Evolutionary conservation across 2,888 invertebrate genomes (phyloP), one percentile per base, ranked within the genome.

Genomic region (Thereva unica): DNA sequence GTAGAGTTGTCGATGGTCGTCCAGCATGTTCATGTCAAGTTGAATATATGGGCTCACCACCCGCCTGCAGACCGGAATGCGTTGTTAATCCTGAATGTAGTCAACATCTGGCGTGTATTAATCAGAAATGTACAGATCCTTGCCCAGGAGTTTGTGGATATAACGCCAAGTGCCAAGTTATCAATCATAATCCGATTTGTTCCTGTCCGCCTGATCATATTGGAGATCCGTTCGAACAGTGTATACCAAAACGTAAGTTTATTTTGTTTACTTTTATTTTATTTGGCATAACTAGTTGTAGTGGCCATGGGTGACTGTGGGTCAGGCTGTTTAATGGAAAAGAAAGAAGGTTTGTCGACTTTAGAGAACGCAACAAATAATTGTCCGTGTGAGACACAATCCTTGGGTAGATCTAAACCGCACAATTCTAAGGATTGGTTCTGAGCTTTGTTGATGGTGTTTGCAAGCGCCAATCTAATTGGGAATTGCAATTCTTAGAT

Each of bases 151-250:
- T 88, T 67, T 92, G 92, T 75, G 92, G 92, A 61, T 82, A 85
- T 64, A 88, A 91, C 76, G 90, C 92, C 45, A 83, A 87, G 74
- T 93, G 93, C 76, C 88, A 87, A 82, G 90, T 91, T 59, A 86
- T 90, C 55, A 89, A 89, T 75, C 92, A 93, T 77, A 90, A 89
- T 76, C 92, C 91, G 4, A 86, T 91, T 74, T 92, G 92, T 80
- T 88, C 88, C 77, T 92, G 92, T 76, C 83, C 86, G 44, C 81
- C 81, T 57, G 87, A 86, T 66, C 89, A 85, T 74, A 84, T 86
- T 42, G 92, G 92, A 61, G 91, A 92, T 84, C 91, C 92, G 23
- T 91, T 91, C 75, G 85, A 85, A 73, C 86, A 87, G 79, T 92
- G 92, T 80, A 67, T 76, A 35, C 77, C 77, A 0, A 78, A 76